Conservation (phyloP, 2,113 vertebrate species). For the Seriola quinqueradiata region DNA sequence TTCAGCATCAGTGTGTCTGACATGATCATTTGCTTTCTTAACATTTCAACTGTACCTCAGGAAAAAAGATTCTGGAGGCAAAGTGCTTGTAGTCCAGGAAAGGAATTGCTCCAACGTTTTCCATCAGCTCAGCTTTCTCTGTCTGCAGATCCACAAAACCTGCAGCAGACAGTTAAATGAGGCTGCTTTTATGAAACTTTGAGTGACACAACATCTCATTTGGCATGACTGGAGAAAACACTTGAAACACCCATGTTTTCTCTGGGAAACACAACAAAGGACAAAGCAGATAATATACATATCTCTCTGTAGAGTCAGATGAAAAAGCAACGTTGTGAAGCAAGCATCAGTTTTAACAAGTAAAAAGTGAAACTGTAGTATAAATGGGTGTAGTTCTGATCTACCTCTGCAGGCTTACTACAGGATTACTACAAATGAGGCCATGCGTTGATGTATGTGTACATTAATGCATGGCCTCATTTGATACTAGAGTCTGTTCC, state of each 20-base stretch:
- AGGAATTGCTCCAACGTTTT: slow-evolving; percentile 92
- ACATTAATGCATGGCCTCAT: too few relatives aligned
- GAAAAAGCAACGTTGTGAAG: not conserved
- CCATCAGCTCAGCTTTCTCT: slow-evolving; percentile 91
- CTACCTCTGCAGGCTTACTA: too few relatives aligned
- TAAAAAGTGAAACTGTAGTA: not conserved
- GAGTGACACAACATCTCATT: not conserved
- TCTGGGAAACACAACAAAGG: not conserved
- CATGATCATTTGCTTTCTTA: slow-evolving; percentile 8
- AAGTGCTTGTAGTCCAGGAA: slow-evolving; percentile 99
- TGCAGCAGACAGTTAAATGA: slow-evolving; percentile 62
- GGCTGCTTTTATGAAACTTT: not conserved
- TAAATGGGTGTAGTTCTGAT: too few relatives aligned
- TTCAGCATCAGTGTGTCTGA: slow-evolving; percentile 29
- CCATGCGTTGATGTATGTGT: fast-evolving
- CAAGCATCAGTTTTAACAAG: not conserved
- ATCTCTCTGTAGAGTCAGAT: too few relatives aligned
- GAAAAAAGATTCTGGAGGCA: slow-evolving; percentile 95
- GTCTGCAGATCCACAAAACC: slow-evolving; percentile 98
- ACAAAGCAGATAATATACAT: not conserved
- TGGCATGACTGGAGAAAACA: not conserved
- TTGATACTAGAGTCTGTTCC: too few relatives aligned
- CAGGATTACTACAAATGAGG: not conserved
- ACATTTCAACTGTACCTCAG: slow-evolving; percentile 88
- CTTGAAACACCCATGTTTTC: not conserved